Base-by-base conservation (phyloP, 1,140 invertebrate genomes). In the Kradibia gibbosae region DNA sequence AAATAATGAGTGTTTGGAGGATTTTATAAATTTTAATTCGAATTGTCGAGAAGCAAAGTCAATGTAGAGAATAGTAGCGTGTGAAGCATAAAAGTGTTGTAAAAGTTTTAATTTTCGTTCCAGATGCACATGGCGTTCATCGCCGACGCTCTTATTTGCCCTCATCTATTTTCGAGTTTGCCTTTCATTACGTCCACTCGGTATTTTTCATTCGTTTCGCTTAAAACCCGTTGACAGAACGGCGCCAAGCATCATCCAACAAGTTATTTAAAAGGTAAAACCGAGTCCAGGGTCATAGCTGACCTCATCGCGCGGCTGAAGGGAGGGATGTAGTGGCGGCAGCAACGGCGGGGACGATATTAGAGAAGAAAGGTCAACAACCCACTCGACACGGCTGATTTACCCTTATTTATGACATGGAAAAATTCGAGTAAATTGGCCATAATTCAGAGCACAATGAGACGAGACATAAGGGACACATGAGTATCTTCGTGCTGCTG, bases 371-470 rank as follows among this genome's bases (percentile, higher is more conserved):
- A 75, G 81, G 81, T 79, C 76, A 50, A 78, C 70, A 28, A 82
- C 42, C 81, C 70, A 45, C 71, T 25, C 67, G 76, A 83, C 81
- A 79, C 78, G 78, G 78, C 70, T 84, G 81, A 83, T 84, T 84
- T 84, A 78, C 82, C 83, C 83, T 83, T 84, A 84, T 84, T 84
- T 84, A 84, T 78, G 81, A 60, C 34, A 57, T 81, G 83, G 62
- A 84, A 84, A 84, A 84, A 83, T 84, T 84, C 82, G 28, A 80
- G 73, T 83, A 82, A 83, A 84, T 84, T 84, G 82, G 79, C 55
- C 83, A 82, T 83, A 84, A 84, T 84, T 81, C 74, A 83, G 83
- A 72, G 81, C 77, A 83, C 78, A 82, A 84, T 78, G 79, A 83
- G 60, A 83, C 67, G 57, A 82, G 78, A 71, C 39, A 45, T 28